Evolutionary conservation across 2,113 vertebrate species (phyloP).

Genomic region (Coryphaenoides rupestris): DNA sequence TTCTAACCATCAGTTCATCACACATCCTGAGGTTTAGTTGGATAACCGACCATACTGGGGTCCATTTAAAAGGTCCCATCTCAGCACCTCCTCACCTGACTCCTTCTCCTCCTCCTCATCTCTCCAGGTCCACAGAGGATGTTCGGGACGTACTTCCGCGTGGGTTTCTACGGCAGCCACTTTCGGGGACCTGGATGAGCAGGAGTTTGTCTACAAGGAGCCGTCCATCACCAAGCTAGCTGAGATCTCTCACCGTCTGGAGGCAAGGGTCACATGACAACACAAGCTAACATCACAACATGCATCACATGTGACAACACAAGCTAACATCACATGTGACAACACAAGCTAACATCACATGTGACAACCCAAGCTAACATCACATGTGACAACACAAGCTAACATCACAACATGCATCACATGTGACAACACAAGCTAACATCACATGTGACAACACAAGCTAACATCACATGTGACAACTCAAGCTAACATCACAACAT

Average conservation of each 20-base stretch:
- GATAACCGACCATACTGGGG: too few species aligned
- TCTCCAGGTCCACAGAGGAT: conserved; percentile 74
- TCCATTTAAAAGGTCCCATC: background rate
- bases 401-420: background rate
- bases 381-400: too few species aligned
- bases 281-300: background rate
- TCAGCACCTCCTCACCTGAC: too few species aligned
- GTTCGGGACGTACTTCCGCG: conserved; percentile 89
- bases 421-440: too few species aligned
- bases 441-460: too few species aligned
- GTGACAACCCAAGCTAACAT: too few species aligned
- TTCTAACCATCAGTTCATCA: too few species aligned
- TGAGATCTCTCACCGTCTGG: conserved; percentile 86
- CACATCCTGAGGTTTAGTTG: background rate
- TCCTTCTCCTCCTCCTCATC: background rate
- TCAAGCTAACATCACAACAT: too few species aligned
- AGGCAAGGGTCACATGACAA: conserved; percentile 66
- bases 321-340: too few species aligned
- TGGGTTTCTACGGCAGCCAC: conserved; percentile 83
- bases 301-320: too few species aligned
- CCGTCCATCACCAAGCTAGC: conserved; percentile 90
- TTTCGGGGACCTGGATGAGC: conserved; percentile 88
- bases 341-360: background rate
- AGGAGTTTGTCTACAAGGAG: conserved; percentile 92
- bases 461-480: too few species aligned